Conservation (phyloP, 2,888 invertebrate species). For the Nasonia oneida region DNA sequence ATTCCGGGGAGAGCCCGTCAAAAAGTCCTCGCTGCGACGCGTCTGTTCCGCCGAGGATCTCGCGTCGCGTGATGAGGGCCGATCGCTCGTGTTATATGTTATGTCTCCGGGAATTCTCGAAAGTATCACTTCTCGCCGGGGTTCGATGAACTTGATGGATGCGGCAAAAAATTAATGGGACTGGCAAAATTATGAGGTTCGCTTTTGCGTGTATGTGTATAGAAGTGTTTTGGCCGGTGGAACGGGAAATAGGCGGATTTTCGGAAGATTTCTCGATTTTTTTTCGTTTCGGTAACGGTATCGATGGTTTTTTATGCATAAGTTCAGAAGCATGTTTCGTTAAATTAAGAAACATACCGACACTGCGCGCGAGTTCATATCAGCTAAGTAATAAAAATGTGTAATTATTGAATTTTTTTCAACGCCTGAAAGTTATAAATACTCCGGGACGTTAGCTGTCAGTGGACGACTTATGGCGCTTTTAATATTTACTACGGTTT, state of each 20-base stretch:
- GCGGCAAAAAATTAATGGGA: slow-evolving; percentile 24
- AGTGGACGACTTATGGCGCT: not conserved
- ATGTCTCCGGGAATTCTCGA: slow-evolving; percentile 36
- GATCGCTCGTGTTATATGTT: not conserved
- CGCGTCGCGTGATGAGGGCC: not conserved
- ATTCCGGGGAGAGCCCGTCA: slow-evolving; percentile 32
- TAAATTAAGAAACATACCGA: not conserved
- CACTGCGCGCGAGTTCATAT: not conserved
- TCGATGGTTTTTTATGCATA: not conserved
- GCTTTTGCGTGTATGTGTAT: not conserved
- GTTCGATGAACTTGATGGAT: slow-evolving; percentile 38
- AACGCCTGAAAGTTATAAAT: not conserved
- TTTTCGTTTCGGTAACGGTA: not conserved
- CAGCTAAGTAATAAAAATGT: not conserved
- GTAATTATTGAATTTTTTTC: not conserved
- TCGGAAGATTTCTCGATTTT: too few relatives aligned
- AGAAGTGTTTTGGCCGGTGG: too few relatives aligned
- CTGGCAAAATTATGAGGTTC: slow-evolving; percentile 2
- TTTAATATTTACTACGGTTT: not conserved
- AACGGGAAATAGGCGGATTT: too few relatives aligned
- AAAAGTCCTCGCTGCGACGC: not conserved
- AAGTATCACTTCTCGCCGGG: not conserved
- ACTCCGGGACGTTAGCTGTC: not conserved
- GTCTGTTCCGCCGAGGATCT: not conserved
- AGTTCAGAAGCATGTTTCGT: not conserved